Evolutionary conservation across 2,113 vertebrate species (phyloP), one percentile per base, ranked within the genome.

Genomic region (Ranitomeya variabilis): DNA sequence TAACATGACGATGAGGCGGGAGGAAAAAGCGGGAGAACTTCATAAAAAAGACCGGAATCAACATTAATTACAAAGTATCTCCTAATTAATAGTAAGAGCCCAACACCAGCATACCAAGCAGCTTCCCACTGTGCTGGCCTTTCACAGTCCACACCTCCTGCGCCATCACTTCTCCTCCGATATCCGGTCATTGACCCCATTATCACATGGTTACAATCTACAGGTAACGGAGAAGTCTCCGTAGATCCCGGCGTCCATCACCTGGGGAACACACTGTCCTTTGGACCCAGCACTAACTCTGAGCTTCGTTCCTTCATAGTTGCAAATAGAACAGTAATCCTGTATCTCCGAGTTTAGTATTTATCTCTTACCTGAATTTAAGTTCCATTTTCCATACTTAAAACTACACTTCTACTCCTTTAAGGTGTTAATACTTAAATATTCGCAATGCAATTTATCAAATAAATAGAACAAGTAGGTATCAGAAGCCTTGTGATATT

Each of bases 31-130:
- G 74, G 67, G 51, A 9, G 67, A n/a, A 74, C 52, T 52, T 83
- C 31, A 88, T 83, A 83, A 13, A 57, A 31, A 55, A 74, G 69
- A 76, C 80, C 78, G 37, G 59, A 11, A 83, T 83, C 51, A 26
- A 52, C 45, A 23, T 52, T 69, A 67, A 69, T 83, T 52, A 51
- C 31, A 66, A 66, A 45, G 19, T 51, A 52, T 16, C 16, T 6
- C 31, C 16, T 21, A 14, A 84, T 71, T 69, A 84, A 85, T 86
- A 60, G 62, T 8, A 51, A 86, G 84, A 18, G 45, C 16, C 31
- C 18, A 8, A 51, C 31, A 14, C 16, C 69, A 6, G 26, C 14
- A 4, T 10, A 6, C n/a, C 66, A 13, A 26, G 10, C 9, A 11
- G 12, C n/a, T 69, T 11, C 66, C 66, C 11, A 13, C n/a, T 11